Evolutionary conservation across 2,888 invertebrate genomes (phyloP).

Genomic region (Scaptomyza caliginosa): DNA sequence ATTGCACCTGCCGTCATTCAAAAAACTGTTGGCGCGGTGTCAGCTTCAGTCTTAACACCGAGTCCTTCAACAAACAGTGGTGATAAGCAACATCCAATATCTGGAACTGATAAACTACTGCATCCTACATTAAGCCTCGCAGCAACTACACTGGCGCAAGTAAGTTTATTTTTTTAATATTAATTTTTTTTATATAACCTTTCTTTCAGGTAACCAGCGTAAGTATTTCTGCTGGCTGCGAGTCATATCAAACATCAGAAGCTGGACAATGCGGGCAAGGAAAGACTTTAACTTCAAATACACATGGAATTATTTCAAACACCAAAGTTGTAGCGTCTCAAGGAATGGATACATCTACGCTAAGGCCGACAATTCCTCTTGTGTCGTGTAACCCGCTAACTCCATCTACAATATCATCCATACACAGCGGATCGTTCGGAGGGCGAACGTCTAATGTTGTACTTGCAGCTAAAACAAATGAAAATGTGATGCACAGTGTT

Average conservation of each 20-base stretch:
- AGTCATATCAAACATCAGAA: conserved; percentile 34
- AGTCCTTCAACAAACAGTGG: conserved; percentile 11
- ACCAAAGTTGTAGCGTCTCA: conserved; percentile 43
- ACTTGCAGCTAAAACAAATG: conserved; percentile 35
- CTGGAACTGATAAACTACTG: conserved; percentile 36
- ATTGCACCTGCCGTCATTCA: conserved; percentile 12
- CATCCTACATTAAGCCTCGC: conserved; percentile 24
- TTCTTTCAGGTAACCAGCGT: conserved; percentile 35
- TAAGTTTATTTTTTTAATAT: conserved; percentile 25
- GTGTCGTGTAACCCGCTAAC: conserved; percentile 26
- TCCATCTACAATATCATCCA: conserved; percentile 28
- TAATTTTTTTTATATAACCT: not conserved
- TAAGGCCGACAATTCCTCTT: conserved; percentile 33
- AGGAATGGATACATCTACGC: conserved; percentile 23
- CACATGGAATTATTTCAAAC: conserved; percentile 33
- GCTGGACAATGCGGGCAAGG: conserved; percentile 20
- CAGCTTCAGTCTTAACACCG: conserved; percentile 9
- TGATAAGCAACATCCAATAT: conserved; percentile 7
- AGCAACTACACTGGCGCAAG: conserved; percentile 30
- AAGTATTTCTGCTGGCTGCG: conserved; percentile 40
- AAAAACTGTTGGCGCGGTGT: conserved; percentile 10
- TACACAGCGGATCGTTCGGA: conserved; percentile 39
- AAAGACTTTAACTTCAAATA: conserved; percentile 10
- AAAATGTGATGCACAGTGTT: conserved; percentile 17
- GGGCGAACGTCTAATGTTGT: conserved; percentile 48